These are phyloP conservation scores for Coccyzus lansbergi DNA, from an alignment of 2,797 vertebrate genomes.

Conservation along the genomic window DNA sequence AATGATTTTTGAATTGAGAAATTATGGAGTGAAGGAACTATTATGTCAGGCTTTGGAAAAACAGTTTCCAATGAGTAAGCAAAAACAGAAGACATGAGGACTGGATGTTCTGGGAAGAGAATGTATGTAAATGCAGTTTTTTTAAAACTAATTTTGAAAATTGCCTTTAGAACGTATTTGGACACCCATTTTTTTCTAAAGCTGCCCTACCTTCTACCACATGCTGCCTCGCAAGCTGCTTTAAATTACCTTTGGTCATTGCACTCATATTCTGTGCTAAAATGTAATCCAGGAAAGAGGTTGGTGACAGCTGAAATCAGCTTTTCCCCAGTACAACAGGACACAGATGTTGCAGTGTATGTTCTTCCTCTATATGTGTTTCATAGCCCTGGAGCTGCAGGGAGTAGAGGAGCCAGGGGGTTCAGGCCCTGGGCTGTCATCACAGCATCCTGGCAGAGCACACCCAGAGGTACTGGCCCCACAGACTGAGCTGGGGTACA, in stretches of 20 bases:
- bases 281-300: not conserved
- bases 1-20: not conserved
- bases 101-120: not conserved
- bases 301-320: not conserved
- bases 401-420: not conserved
- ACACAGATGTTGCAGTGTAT: rapidly evolving
- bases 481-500: not conserved
- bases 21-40: not conserved
- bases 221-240: not conserved
- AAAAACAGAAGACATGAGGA: not conserved
- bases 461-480: not conserved
- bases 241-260: not conserved
- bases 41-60: not conserved
- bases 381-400: not conserved
- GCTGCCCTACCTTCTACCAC: not conserved
- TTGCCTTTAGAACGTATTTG: not conserved
- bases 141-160: not conserved
- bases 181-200: not conserved
- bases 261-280: not conserved
- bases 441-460: not conserved
- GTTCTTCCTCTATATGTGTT: rapidly evolving
- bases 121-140: not conserved
- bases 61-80: not conserved
- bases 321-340: not conserved
- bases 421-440: not conserved